A percentile compares a stretch with the other conserved stretches of the same genome.
Evolutionary conservation across 2,797 vertebrate species (phyloP).

Genomic region (Bufotes viridis): DNA sequence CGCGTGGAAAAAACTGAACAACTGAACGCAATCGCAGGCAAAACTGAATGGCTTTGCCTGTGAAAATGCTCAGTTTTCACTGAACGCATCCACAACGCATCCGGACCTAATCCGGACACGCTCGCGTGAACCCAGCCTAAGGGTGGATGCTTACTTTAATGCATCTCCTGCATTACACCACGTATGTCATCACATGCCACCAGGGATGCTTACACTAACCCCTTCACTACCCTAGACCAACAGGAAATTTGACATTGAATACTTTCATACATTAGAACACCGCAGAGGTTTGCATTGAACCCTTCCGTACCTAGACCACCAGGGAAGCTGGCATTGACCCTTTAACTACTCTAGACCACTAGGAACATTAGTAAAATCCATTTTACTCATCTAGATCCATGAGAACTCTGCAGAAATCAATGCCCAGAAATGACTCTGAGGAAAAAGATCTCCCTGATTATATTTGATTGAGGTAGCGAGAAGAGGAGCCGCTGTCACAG

Average conservation of each 20-base stretch:
- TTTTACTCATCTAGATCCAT: background rate
- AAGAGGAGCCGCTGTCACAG: background rate
- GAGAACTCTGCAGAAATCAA: background rate
- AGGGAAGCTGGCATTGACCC: background rate
- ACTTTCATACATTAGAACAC: background rate
- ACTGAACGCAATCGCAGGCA: too few species aligned
- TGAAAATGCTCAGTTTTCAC: too few species aligned
- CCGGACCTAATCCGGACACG: too few species aligned
- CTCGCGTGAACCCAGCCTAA: background rate
- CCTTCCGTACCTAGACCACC: background rate
- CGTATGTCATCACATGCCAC: background rate
- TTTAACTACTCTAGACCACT: background rate
- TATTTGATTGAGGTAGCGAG: background rate
- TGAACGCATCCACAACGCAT: too few species aligned
- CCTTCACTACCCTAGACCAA: background rate
- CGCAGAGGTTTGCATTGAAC: background rate
- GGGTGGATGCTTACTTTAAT: too few species aligned
- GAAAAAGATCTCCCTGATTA: background rate
- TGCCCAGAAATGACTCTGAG: background rate
- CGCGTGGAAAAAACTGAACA: too few species aligned
- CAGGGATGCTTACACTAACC: background rate
- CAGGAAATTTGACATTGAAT: background rate
- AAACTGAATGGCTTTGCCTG: too few species aligned
- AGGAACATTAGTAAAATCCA: background rate
- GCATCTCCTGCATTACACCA: background rate